These are phyloP conservation scores for Drosophila malerkotliana DNA, from an alignment of 1,140 invertebrate species.

Conservation along the genomic window DNA sequence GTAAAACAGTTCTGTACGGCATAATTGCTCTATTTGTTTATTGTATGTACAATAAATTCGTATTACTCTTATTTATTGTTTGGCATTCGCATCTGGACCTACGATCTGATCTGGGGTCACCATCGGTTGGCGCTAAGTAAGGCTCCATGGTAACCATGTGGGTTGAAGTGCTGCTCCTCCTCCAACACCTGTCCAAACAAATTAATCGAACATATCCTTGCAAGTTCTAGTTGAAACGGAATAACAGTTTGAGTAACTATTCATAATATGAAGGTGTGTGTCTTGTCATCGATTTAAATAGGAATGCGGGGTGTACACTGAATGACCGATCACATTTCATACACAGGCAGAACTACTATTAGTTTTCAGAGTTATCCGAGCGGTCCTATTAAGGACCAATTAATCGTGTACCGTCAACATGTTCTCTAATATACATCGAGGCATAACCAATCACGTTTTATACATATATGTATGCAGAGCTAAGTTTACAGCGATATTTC, in stretches of 20 bases:
- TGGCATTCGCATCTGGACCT: slow-evolving; percentile 51
- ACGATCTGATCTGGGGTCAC: slow-evolving; percentile 25
- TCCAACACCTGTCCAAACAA: slow-evolving; percentile 3
- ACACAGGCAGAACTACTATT: slow-evolving; percentile 12
- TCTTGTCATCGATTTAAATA: not conserved
- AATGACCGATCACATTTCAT: slow-evolving; percentile 27
- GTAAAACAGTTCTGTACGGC: slow-evolving; percentile 58
- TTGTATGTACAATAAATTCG: slow-evolving; percentile 80
- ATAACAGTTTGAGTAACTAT: slow-evolving; percentile 30
- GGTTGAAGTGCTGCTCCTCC: not conserved
- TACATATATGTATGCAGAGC: slow-evolving; percentile 27
- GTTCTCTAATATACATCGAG: slow-evolving; percentile 46
- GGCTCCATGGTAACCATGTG: slow-evolving; percentile 22
- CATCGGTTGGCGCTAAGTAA: slow-evolving; percentile 3
- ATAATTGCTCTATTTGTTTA: slow-evolving; percentile 42
- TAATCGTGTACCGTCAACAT: slow-evolving; percentile 33
- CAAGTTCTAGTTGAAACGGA: slow-evolving; percentile 33
- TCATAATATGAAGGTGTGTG: not conserved
- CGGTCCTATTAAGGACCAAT: slow-evolving; percentile 16
- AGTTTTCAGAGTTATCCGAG: slow-evolving; percentile 9
- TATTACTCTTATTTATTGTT: slow-evolving; percentile 74
- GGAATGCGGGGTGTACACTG: slow-evolving; percentile 28
- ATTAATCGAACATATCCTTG: slow-evolving; percentile 6
- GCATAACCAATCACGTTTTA: slow-evolving; percentile 40
- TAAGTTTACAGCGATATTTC: slow-evolving; percentile 38